Percentiles rank a stretch among this genome's conserved stretches.
phyloP scores from a whole-genome alignment of 2,113 vertebrate genomes.

The Hippocampus barbouri region DNA sequence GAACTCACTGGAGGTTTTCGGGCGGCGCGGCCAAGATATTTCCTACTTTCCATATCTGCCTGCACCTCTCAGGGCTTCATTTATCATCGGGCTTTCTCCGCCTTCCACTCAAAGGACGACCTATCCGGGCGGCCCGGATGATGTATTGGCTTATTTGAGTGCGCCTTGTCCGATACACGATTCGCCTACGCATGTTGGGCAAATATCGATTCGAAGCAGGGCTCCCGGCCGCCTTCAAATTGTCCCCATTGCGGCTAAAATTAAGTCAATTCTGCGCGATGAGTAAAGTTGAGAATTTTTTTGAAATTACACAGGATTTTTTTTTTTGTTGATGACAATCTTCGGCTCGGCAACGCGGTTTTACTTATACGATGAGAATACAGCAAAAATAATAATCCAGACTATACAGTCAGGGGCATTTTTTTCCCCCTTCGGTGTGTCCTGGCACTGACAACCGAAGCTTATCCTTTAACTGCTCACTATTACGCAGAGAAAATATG shows the following conservation, averaged over 20 bases:
- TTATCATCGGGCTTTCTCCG: conserved; percentile 19
- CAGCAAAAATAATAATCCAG: not conserved
- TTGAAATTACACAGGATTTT: no score
- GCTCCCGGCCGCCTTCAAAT: no score
- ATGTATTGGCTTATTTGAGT: not conserved
- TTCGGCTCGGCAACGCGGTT: no score
- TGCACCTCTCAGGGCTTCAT: conserved; percentile 19
- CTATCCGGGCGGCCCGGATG: not conserved
- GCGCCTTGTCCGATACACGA: not conserved
- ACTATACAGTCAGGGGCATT: not conserved
- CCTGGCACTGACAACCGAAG: conserved; percentile 19
- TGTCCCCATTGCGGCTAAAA: no score
- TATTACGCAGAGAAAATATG: conserved; percentile 28
- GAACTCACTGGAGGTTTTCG: conserved; percentile 34
- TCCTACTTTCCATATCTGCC: conserved; percentile 27
- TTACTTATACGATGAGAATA: not conserved
- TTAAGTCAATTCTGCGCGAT: no score
- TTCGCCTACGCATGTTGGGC: not conserved
- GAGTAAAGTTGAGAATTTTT: no score
- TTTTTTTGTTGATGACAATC: no score
- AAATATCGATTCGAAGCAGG: no score
- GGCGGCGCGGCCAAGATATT: conserved; percentile 19
- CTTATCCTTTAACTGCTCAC: conserved; percentile 39
- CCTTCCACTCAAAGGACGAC: conserved; percentile 13
- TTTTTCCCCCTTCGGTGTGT: conserved; percentile 11